Base-by-base conservation (phyloP, 2,888 invertebrate species). In the Polydrusus tereticollis region DNA sequence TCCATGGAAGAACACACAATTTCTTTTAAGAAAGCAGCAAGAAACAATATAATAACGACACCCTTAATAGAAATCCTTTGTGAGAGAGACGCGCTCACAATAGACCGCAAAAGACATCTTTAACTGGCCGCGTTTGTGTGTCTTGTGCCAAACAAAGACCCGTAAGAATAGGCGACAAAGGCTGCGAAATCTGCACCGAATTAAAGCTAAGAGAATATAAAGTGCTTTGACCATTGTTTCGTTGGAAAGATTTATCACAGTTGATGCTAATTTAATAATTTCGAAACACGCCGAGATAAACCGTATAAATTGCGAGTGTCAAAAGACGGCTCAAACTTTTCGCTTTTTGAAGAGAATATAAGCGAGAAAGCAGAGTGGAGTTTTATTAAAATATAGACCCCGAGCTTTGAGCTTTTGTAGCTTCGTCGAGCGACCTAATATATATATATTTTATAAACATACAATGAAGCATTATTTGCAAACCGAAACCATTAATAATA, bases 131-230 rank as follows among this genome's bases (percentile, higher is more conserved):
- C 62, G 65, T 72, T 57, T n/a, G 60, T 60, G 50, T 45, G 60
- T 57, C 58, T 64, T 67, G 52, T 64, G 52, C 43, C 57, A 55
- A 69, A 75, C 73, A 75, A 76, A 72, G 57, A 70, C 64, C 52
- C 10, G n/a, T n/a, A 74, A 75, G 77, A 78, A 77, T 73, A 76
- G 77, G 76, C 77, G 77, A 78, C 77, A 76, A 77, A 79, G 78
- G 77, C 77, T 72, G 75, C 63, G 72, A 76, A 75, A 78, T 77
- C 77, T 77, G 74, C 75, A 77, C 77, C 79, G 77, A 78, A 78
- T 79, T 77, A 74, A 74, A 74, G 72, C 69, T 74, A 75, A 78
- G 76, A 59, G 68, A 78, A 77, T 76, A 69, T 75, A 63, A 73
- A 72, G 71, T 72, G 71, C 74, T 67, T 50, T 23, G 65, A 59